A percentile compares a stretch with the other conserved stretches of the same genome.
Evolutionary conservation across 2,797 vertebrate genomes (phyloP).

Genomic region (Falco peregrinus): DNA sequence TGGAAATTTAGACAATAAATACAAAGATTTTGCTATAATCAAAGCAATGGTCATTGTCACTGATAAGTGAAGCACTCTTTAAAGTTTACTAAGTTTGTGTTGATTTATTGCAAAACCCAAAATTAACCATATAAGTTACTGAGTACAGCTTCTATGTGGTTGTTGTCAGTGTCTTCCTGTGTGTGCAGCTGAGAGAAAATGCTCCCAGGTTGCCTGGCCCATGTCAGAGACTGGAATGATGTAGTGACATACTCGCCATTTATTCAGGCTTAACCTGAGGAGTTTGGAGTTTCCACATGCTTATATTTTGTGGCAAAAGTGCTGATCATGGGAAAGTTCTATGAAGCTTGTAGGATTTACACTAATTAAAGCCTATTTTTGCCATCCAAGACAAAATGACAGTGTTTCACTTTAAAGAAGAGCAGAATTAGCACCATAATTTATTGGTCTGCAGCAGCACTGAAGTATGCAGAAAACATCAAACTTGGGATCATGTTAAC

Average conservation of each 20-base stretch:
- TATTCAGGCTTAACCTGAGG: not conserved
- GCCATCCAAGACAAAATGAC: not conserved
- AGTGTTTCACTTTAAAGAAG: not conserved
- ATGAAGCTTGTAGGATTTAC: not conserved
- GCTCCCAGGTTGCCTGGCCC: not conserved
- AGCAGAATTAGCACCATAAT: not conserved
- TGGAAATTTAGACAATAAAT: not conserved
- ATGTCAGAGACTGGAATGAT: not conserved
- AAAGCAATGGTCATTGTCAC: not conserved
- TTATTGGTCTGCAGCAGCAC: not conserved
- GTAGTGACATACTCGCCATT: not conserved
- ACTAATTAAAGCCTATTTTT: not conserved
- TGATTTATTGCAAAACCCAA: not conserved
- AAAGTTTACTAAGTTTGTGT: not conserved
- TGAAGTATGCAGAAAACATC: not conserved
- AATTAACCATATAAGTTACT: rapidly evolving
- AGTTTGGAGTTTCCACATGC: not conserved
- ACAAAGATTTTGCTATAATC: not conserved
- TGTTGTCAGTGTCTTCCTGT: not conserved
- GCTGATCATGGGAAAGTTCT: not conserved
- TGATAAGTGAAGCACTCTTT: not conserved
- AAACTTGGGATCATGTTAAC: not conserved
- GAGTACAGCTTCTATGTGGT: not conserved
- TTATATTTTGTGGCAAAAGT: not conserved
- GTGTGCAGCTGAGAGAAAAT: not conserved